phyloP scores from a whole-genome alignment of 2,797 vertebrate genomes.

The Poecilia gillii region DNA sequence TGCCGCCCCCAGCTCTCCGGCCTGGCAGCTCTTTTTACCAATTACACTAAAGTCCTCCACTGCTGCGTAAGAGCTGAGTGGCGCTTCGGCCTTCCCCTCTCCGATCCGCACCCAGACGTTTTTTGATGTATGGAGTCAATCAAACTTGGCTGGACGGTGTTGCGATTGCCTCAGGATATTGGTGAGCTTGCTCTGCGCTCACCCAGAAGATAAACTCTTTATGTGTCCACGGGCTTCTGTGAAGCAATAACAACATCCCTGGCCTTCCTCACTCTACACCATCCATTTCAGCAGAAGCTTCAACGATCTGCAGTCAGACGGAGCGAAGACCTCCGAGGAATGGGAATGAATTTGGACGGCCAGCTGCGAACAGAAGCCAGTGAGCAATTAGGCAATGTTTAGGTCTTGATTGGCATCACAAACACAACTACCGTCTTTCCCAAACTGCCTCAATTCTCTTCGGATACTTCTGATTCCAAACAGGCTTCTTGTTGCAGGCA shows the following conservation, averaged over 20 bases:
- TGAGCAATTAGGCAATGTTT: neutral
- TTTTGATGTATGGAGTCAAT: slow-evolving; percentile 74
- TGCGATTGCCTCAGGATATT: slow-evolving; percentile 63
- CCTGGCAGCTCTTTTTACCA: slow-evolving; percentile 47
- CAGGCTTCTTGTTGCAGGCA: neutral
- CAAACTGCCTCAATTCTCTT: neutral
- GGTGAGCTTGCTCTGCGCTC: slow-evolving; percentile 52
- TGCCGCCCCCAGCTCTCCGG: slow-evolving; percentile 14
- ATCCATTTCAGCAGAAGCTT: slow-evolving; percentile 44
- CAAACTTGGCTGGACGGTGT: slow-evolving; percentile 61
- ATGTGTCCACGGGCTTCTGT: slow-evolving; percentile 64
- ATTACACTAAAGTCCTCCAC: slow-evolving; percentile 53
- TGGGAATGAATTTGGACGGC: neutral
- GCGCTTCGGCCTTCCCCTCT: slow-evolving; percentile 8
- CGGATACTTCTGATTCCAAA: neutral
- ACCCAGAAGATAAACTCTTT: slow-evolving; percentile 64
- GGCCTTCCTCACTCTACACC: slow-evolving; percentile 39
- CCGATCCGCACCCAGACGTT: slow-evolving; percentile 3
- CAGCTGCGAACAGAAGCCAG: neutral
- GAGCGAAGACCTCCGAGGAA: neutral
- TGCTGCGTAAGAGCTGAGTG: slow-evolving; percentile 28
- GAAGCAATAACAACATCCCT: slow-evolving; percentile 59
- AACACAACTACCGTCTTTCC: neutral
- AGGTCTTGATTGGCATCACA: slow-evolving; percentile 3
- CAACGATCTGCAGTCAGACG: neutral